These are phyloP conservation scores for Drosophila cognata DNA, from an alignment of 2,888 invertebrate species.

Conservation along the genomic window DNA sequence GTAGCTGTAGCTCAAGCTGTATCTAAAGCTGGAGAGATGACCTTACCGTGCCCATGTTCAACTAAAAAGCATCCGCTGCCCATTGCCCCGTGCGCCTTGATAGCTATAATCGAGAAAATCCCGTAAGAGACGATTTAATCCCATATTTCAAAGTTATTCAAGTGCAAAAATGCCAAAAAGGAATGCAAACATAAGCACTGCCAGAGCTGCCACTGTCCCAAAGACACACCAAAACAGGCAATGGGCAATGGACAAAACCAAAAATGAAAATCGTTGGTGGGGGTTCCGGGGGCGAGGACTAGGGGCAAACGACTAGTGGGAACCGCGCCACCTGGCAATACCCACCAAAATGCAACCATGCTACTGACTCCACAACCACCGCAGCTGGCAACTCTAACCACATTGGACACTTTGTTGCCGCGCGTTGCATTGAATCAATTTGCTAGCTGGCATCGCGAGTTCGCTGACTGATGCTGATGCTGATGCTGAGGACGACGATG, in stretches of 20 bases:
- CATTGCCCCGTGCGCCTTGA: slow-evolving; percentile 56
- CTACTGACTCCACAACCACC: slow-evolving; percentile 14
- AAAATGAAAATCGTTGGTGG: slow-evolving; percentile 21
- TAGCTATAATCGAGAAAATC: slow-evolving; percentile 83
- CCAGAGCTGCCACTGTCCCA: slow-evolving; percentile 53
- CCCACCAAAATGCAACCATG: slow-evolving; percentile 49
- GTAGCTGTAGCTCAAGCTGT: not conserved
- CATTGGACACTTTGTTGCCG: slow-evolving; percentile 62
- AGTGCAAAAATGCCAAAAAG: slow-evolving; percentile 83
- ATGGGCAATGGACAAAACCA: slow-evolving; percentile 23
- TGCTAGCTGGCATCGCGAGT: slow-evolving; percentile 47
- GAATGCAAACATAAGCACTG: slow-evolving; percentile 80
- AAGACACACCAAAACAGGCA: slow-evolving; percentile 41
- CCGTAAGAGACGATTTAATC: slow-evolving; percentile 84
- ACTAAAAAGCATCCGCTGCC: slow-evolving; percentile 10
- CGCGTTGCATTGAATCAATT: slow-evolving; percentile 63
- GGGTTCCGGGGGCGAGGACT: not conserved
- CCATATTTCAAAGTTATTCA: slow-evolving; percentile 84
- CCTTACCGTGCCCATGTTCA: slow-evolving; percentile 39
- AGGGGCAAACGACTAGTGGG: slow-evolving; percentile 49
- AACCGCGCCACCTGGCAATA: slow-evolving; percentile 65
- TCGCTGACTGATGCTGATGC: slow-evolving; percentile 50
- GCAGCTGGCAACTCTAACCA: slow-evolving; percentile 43
- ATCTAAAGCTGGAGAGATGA: slow-evolving; percentile 27
- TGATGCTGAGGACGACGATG: slow-evolving; percentile 21